These are phyloP conservation scores for Pseudomyrmex pallidus DNA, from an alignment of 1,140 invertebrate species.

Conservation along the genomic window DNA sequence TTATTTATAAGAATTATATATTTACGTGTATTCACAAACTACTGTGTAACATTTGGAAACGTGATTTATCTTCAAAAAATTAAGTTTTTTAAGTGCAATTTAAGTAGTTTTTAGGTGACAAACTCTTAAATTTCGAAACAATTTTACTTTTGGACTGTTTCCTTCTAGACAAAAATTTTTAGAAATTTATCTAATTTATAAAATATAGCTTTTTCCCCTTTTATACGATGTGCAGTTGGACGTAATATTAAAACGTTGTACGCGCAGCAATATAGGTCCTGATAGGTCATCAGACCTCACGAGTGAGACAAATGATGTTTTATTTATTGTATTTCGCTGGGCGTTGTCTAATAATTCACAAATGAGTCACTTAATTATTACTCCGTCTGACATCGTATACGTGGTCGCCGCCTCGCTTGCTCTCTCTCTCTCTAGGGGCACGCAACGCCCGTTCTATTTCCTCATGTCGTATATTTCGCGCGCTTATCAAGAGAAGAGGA, in stretches of 20 bases:
- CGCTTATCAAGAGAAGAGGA: constrained; percentile 11
- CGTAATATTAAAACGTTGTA: not conserved
- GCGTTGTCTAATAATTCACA: constrained; percentile 49
- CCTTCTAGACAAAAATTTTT: too few species aligned
- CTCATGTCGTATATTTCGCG: constrained; percentile 36
- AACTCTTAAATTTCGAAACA: too few species aligned
- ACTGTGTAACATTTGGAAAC: too few species aligned
- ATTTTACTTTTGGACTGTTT: too few species aligned
- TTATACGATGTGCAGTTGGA: too few species aligned
- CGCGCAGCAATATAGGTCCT: not conserved
- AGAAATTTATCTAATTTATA: too few species aligned
- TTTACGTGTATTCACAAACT: not conserved
- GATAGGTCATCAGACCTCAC: not conserved
- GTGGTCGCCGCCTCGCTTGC: constrained; percentile 6
- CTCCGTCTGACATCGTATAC: not conserved
- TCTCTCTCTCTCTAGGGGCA: constrained; percentile 19
- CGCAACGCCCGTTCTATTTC: constrained; percentile 51
- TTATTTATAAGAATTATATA: not conserved
- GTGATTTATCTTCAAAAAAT: too few species aligned
- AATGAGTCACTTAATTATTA: constrained; percentile 55
- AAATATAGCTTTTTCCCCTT: too few species aligned
- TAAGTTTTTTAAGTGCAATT: too few species aligned
- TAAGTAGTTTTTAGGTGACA: too few species aligned
- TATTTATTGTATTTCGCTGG: constrained; percentile 52
- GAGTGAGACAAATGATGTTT: constrained; percentile 23